phyloP scores from a whole-genome alignment of 2,113 vertebrate genomes.

The Lynx canadensis region DNA sequence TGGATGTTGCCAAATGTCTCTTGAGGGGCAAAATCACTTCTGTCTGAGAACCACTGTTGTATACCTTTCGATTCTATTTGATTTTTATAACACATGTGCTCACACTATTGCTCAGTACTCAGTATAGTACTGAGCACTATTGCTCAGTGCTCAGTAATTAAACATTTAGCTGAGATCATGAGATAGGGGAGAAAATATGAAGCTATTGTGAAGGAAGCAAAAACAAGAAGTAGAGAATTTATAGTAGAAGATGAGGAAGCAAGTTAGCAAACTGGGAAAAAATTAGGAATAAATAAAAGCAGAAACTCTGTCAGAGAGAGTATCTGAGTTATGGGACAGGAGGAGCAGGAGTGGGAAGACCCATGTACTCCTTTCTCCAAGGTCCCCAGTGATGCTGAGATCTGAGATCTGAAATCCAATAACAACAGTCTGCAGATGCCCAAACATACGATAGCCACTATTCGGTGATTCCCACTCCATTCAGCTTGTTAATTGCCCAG shows the following conservation, averaged over 20 bases:
- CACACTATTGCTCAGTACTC: not conserved
- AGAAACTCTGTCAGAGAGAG: not conserved
- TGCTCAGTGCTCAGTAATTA: not conserved
- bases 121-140: too few relatives aligned
- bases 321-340: not conserved
- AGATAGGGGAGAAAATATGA: constrained; percentile 12
- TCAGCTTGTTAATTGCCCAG: not conserved
- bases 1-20: not conserved
- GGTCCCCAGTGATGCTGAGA: not conserved
- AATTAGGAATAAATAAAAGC: not conserved
- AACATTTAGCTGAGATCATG: constrained; percentile 15
- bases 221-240: not conserved
- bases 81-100: not conserved
- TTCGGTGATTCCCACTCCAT: not conserved
- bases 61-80: not conserved
- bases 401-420: not conserved
- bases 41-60: not conserved
- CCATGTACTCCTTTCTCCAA: not conserved
- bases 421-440: not conserved
- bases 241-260: not conserved
- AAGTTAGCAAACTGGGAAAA: not conserved
- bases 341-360: not conserved
- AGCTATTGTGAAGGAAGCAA: not conserved
- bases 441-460: not conserved
- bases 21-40: not conserved